phyloP scores from a whole-genome alignment of 2,113 vertebrate species.

The Ceyx melanurus region DNA sequence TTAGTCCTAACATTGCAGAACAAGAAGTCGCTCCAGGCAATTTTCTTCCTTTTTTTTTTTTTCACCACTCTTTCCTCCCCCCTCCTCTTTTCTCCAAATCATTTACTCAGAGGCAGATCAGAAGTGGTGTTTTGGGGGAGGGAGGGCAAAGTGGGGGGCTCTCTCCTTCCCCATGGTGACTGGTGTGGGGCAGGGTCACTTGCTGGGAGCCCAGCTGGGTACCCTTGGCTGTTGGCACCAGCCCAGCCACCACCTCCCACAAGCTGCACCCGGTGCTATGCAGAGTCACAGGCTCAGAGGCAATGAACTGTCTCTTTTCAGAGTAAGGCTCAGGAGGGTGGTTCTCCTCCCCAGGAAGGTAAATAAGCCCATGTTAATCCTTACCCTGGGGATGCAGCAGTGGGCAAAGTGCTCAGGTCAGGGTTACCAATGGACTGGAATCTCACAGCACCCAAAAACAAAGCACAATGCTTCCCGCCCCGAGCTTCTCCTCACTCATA shows the following conservation, averaged over 20 bases:
- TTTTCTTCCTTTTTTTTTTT: background rate
- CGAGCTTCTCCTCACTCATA: background rate
- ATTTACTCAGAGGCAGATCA: conserved; percentile 3
- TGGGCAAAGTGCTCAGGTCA: background rate
- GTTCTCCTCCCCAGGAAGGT: background rate
- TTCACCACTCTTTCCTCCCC: background rate
- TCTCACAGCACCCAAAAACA: rapidly evolving
- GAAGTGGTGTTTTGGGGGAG: background rate
- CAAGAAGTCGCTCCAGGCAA: conserved; percentile 51
- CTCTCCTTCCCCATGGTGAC: background rate
- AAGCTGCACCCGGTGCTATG: rapidly evolving
- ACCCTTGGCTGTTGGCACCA: rapidly evolving
- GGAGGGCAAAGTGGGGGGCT: background rate
- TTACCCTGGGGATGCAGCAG: background rate
- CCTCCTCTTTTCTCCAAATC: background rate
- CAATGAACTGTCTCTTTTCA: rapidly evolving
- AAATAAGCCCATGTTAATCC: background rate
- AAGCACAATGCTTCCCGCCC: background rate
- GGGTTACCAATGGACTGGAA: background rate
- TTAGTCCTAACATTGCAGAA: conserved; percentile 7
- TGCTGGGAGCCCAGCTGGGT: rapidly evolving
- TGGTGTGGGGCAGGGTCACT: background rate
- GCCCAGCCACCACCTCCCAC: rapidly evolving
- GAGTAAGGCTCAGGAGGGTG: background rate
- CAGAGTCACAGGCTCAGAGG: rapidly evolving